A percentile compares a stretch with the other conserved stretches of the same genome.
Conservation (phyloP, 2,888 invertebrate genomes). For the Lasioglossum oenotherae region DNA sequence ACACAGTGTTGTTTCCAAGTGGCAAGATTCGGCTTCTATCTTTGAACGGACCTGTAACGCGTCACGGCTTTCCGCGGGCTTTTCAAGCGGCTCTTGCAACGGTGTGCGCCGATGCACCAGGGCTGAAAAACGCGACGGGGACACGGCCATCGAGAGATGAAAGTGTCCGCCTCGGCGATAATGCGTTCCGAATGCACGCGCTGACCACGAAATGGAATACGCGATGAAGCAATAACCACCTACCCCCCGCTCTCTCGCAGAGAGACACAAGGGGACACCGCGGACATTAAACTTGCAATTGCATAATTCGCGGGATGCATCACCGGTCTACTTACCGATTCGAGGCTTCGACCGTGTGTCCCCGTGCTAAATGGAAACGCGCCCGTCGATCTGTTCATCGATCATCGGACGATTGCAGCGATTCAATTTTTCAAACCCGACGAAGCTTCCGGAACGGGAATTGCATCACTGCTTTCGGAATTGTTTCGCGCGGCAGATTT, state of each 20-base stretch:
- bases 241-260: neutral
- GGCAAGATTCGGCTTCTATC: slow-evolving; percentile 56
- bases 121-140: slow-evolving; percentile 22
- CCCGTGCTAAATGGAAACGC: neutral
- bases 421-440: slow-evolving; percentile 5
- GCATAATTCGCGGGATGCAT: slow-evolving; percentile 33
- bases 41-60: slow-evolving; percentile 48
- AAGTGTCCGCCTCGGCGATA: slow-evolving; percentile 48
- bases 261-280: slow-evolving; percentile 2
- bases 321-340: neutral
- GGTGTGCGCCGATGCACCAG: slow-evolving; percentile 13
- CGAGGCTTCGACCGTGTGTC: neutral
- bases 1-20: slow-evolving; percentile 64
- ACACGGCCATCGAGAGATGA: slow-evolving; percentile 22
- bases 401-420: neutral
- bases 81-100: slow-evolving; percentile 2
- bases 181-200: slow-evolving; percentile 38
- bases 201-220: slow-evolving; percentile 36
- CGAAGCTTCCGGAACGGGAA: neutral
- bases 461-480: neutral
- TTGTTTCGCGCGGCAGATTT: neutral
- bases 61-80: neutral
- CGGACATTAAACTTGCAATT: slow-evolving; percentile 48
- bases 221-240: slow-evolving; percentile 49
- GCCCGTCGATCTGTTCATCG: slow-evolving; percentile 5